phyloP scores from a whole-genome alignment of 2,888 invertebrate genomes.

The Heteromyza rotundicornis region DNA sequence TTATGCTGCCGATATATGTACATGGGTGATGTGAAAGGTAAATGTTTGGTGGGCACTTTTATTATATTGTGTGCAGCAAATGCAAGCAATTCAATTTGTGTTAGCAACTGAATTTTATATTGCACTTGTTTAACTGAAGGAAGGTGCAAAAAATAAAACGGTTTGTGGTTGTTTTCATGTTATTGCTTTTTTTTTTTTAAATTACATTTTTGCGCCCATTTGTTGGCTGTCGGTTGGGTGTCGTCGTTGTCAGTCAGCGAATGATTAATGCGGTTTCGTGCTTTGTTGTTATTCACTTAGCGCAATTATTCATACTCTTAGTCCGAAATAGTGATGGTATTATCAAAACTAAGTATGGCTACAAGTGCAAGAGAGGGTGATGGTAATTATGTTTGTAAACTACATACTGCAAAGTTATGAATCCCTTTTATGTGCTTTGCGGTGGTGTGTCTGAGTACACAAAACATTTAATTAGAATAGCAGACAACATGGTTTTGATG shows the following conservation, averaged over 20 bases:
- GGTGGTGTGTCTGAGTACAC: too few relatives aligned
- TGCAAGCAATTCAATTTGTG: not conserved
- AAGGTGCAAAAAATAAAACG: not conserved
- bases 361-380: too few relatives aligned
- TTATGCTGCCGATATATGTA: not conserved
- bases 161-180: not conserved
- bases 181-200: not conserved
- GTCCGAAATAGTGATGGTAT: too few relatives aligned
- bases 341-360: too few relatives aligned
- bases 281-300: not conserved
- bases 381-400: too few relatives aligned
- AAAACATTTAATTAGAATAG: too few relatives aligned
- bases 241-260: not conserved
- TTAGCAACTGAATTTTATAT: not conserved
- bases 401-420: too few relatives aligned
- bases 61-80: too few relatives aligned
- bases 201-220: not conserved
- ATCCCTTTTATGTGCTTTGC: too few relatives aligned
- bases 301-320: not conserved
- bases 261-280: conserved; percentile 17
- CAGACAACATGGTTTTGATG: too few relatives aligned
- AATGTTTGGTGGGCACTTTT: too few relatives aligned
- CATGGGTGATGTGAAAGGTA: not conserved
- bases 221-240: too few relatives aligned
- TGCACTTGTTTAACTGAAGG: not conserved